Percentiles rank a stretch among this genome's conserved stretches.
Conservation (phyloP, 2,888 invertebrate genomes). For the Nomada fabriciana region DNA sequence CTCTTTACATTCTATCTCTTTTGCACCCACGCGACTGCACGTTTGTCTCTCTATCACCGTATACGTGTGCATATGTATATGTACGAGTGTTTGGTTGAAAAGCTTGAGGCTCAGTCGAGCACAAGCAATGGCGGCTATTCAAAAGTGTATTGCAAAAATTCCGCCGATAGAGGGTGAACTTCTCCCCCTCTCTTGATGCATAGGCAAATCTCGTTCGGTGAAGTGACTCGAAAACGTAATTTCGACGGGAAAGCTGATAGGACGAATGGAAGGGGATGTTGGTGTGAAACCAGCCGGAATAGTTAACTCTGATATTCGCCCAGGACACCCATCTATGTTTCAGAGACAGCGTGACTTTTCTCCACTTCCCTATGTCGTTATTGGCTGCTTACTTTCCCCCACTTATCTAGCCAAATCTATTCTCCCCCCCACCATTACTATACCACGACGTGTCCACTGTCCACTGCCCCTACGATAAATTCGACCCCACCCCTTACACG, state of each 20-base stretch:
- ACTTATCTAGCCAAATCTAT: neutral
- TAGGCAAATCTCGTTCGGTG: constrained; percentile 64
- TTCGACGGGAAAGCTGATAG: constrained; percentile 45
- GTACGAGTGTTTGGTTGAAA: constrained; percentile 56
- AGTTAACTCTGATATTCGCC: constrained; percentile 52
- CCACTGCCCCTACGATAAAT: constrained; percentile 2
- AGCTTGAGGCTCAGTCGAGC: constrained; percentile 57
- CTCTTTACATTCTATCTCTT: constrained; percentile 11
- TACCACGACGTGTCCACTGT: neutral
- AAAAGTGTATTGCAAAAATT: constrained; percentile 72
- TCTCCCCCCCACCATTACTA: neutral
- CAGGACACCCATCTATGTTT: constrained; percentile 1
- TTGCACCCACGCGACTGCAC: neutral
- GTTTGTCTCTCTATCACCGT: constrained; percentile 5
- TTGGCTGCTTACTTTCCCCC: constrained; percentile 31
- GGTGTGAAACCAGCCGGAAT: constrained; percentile 43
- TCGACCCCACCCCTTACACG: constrained; percentile 6
- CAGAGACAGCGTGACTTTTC: constrained; percentile 20
- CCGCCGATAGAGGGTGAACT: constrained; percentile 56
- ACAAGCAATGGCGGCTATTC: constrained; percentile 67
- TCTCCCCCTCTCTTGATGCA: constrained; percentile 44
- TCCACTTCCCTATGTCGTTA: constrained; percentile 38
- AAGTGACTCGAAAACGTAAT: constrained; percentile 68
- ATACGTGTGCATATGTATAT: neutral
- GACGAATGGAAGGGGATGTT: neutral